Evolutionary conservation across 2,797 vertebrate species (phyloP).

Genomic region (Sebastes aleutianus): DNA sequence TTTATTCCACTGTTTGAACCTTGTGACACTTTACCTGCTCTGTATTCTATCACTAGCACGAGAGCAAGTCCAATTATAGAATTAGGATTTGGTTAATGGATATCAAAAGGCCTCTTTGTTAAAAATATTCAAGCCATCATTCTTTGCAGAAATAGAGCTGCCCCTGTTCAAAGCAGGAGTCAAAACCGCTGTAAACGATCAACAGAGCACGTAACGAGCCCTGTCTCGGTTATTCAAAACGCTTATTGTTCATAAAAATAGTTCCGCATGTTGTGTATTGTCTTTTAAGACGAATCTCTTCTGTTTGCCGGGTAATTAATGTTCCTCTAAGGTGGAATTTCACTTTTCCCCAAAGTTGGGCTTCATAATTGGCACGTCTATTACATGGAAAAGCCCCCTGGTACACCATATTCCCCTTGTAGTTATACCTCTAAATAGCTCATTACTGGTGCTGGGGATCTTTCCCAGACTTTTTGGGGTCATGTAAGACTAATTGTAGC

Average conservation of each 20-base stretch:
- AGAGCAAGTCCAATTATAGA: constrained; percentile 51
- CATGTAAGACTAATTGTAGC: constrained; percentile 56
- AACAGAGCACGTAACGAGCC: constrained; percentile 34
- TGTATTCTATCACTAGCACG: constrained; percentile 18
- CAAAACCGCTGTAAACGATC: constrained; percentile 32
- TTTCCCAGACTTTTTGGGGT: constrained; percentile 52
- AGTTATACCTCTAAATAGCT: constrained; percentile 40
- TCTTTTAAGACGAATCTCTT: background rate
- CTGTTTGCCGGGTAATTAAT: constrained; percentile 37
- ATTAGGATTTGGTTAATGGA: constrained; percentile 44
- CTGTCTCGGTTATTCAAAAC: constrained; percentile 18
- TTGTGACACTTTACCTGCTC: constrained; percentile 30
- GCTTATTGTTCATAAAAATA: constrained; percentile 34
- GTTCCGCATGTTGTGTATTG: background rate
- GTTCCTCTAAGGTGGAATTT: constrained; percentile 17
- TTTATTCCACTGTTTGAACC: constrained; percentile 16
- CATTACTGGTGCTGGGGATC: constrained; percentile 37
- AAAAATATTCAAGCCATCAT: constrained; percentile 20
- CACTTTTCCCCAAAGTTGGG: background rate
- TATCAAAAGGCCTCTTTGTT: constrained; percentile 61
- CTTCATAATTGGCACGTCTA: constrained; percentile 28
- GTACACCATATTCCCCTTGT: constrained; percentile 17
- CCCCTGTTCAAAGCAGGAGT: constrained; percentile 40
- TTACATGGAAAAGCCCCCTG: constrained; percentile 20
- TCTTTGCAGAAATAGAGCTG: constrained; percentile 9